Percentiles rank a stretch among this genome's conserved stretches.
phyloP scores from a whole-genome alignment of 2,888 invertebrate species.

The Caradrina clavipalpis region DNA sequence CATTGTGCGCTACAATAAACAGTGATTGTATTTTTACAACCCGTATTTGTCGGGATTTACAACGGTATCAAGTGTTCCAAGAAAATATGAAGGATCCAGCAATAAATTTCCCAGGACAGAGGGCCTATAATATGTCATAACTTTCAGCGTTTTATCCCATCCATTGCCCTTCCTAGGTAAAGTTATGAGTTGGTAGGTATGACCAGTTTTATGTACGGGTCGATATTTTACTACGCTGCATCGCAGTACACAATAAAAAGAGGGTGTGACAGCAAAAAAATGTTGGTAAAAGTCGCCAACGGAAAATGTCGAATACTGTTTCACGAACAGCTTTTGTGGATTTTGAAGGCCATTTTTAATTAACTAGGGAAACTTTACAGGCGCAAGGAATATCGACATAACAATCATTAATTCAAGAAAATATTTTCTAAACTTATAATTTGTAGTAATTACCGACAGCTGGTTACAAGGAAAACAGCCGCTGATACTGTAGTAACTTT shows the following conservation, averaged over 20 bases:
- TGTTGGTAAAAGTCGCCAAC: constrained; percentile 12
- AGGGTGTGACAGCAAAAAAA: constrained; percentile 10
- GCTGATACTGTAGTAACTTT: too few relatives aligned
- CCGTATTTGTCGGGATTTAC: background rate
- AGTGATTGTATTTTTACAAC: background rate
- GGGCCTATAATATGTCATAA: constrained; percentile 18
- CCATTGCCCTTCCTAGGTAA: constrained; percentile 8
- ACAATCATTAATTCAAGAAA: too few relatives aligned
- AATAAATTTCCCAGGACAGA: constrained; percentile 23
- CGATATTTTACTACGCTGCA: constrained; percentile 20
- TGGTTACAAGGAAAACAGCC: too few relatives aligned
- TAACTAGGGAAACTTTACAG: background rate
- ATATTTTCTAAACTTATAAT: too few relatives aligned
- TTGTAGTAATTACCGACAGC: too few relatives aligned
- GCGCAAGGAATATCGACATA: too few relatives aligned
- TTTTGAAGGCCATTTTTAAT: background rate
- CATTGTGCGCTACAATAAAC: too few relatives aligned
- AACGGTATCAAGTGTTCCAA: background rate
- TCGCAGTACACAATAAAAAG: constrained; percentile 12
- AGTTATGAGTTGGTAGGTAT: constrained; percentile 25
- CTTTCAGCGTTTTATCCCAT: constrained; percentile 23
- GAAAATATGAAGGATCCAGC: constrained; percentile 5
- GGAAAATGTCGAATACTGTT: constrained; percentile 22
- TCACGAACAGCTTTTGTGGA: constrained; percentile 3
- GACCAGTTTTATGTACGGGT: constrained; percentile 13